Conservation (phyloP, 1,140 invertebrate species). For the Drosophila obscura region DNA sequence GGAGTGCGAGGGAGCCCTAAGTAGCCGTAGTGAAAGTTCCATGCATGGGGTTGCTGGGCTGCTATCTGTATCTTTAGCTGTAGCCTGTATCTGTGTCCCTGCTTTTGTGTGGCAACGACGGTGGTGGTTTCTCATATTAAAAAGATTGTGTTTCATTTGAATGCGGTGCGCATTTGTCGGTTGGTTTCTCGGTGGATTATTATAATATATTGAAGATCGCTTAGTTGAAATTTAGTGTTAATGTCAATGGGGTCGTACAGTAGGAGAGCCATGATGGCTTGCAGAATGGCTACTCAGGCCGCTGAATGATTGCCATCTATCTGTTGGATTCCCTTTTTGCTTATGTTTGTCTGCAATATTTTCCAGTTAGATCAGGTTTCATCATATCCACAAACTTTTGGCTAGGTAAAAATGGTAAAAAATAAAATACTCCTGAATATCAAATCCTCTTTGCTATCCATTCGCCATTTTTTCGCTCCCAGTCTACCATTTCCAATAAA, state of each 20-base stretch:
- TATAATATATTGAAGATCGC: constrained; percentile 78
- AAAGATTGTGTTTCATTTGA: constrained; percentile 77
- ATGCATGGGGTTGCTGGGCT: constrained; percentile 26
- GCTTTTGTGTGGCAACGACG: constrained; percentile 14
- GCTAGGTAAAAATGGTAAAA: background rate
- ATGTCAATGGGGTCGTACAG: constrained; percentile 49
- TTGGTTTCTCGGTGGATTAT: constrained; percentile 63
- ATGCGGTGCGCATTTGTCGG: constrained; percentile 64
- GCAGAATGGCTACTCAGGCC: constrained; percentile 17
- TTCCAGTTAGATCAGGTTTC: background rate
- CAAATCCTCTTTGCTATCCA: background rate
- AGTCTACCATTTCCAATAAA: constrained; percentile 28
- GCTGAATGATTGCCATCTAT: constrained; percentile 4
- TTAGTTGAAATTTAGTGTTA: constrained; percentile 78
- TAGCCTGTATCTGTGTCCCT: background rate
- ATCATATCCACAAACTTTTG: background rate
- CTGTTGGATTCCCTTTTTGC: background rate
- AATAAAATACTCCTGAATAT: too few species aligned
- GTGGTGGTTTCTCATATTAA: constrained; percentile 50
- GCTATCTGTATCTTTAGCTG: background rate
- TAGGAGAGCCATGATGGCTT: constrained; percentile 28
- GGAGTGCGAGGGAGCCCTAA: constrained; percentile 41
- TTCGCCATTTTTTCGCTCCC: background rate
- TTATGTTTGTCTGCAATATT: too few species aligned
- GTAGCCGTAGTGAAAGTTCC: constrained; percentile 49